Evolutionary conservation across 2,888 invertebrate species (phyloP).

Genomic region (Schizotus pectinicornis): DNA sequence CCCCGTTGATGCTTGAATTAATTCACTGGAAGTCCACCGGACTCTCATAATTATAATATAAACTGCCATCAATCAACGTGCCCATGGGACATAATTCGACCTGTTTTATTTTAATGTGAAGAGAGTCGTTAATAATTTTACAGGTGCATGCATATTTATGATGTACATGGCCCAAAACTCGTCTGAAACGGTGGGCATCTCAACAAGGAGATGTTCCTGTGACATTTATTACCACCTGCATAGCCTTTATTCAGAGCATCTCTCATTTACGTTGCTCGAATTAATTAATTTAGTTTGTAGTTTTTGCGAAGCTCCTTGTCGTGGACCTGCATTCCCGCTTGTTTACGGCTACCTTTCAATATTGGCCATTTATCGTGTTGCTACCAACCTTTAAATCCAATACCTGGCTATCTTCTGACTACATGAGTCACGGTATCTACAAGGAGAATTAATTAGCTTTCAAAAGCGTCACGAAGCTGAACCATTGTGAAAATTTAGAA

Average conservation of each 20-base stretch:
- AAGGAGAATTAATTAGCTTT: too few relatives aligned
- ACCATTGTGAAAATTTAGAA: too few relatives aligned
- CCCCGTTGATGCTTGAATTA: constrained; percentile 29
- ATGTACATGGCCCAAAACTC: constrained; percentile 20
- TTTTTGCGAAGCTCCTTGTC: neutral
- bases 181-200: neutral
- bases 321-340: too few relatives aligned
- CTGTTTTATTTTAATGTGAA: constrained; percentile 27
- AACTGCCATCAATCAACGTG: constrained; percentile 29
- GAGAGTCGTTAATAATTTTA: constrained; percentile 32
- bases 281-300: neutral
- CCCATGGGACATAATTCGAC: constrained; percentile 27
- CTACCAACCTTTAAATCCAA: too few relatives aligned
- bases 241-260: neutral
- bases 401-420: too few relatives aligned
- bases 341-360: neutral
- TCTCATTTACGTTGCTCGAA: too few relatives aligned
- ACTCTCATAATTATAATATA: constrained; percentile 30
- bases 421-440: too few relatives aligned
- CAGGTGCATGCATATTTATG: constrained; percentile 36
- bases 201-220: constrained; percentile 3
- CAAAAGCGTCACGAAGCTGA: too few relatives aligned
- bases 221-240: constrained; percentile 1
- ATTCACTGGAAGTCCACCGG: constrained; percentile 26
- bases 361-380: neutral